Evolutionary conservation across 2,888 invertebrate genomes (phyloP), one percentile per base, ranked within the genome.

Genomic region (Aromia moschata): DNA sequence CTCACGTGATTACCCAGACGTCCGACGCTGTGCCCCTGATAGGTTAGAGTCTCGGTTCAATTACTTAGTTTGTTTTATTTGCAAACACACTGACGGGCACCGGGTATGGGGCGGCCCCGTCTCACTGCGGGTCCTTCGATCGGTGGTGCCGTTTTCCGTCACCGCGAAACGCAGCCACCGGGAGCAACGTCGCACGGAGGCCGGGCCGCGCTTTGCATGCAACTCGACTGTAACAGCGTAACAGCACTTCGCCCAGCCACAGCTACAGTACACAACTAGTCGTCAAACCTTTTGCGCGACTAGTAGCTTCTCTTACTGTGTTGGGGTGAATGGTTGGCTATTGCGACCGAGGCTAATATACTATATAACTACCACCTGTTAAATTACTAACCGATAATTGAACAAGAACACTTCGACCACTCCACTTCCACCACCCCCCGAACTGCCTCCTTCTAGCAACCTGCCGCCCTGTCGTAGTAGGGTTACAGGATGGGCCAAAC

Each of bases 11-110:
- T 87, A 98, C 98, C 84, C 94, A 94, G 88, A 97, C 98, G 84
- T 98, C 98, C 83, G 98, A 98, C 86, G 97, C 98, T 82, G 93
- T 98, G 85, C 98, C 98, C 82, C 90, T 98, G 83, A 94, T 98
- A 93, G 98, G 98, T 96, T 80, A 80, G 81, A 77, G 70, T 75
- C 73, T 70, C 74, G 75, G 74, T 70, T 70, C 67, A 65, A 66
- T 58, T 64, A 61, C 54, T 68, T 70, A 63, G 69, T 70, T 71
- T 69, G 67, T 75, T 77, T 77, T 72, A 75, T 77, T 78, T 77
- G 74, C 75, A 76, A 73, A 73, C 72, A 74, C 70, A 66, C 68
- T 68, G 65, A 69, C 66, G 72, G 71, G 71, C 71, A 71, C 66
- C 67, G 67, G 70, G 67, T 65, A 55, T 56, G 70, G 68, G 67